Conservation (phyloP, 1,140 invertebrate genomes). For the Pseudomyrmex pallidus region DNA sequence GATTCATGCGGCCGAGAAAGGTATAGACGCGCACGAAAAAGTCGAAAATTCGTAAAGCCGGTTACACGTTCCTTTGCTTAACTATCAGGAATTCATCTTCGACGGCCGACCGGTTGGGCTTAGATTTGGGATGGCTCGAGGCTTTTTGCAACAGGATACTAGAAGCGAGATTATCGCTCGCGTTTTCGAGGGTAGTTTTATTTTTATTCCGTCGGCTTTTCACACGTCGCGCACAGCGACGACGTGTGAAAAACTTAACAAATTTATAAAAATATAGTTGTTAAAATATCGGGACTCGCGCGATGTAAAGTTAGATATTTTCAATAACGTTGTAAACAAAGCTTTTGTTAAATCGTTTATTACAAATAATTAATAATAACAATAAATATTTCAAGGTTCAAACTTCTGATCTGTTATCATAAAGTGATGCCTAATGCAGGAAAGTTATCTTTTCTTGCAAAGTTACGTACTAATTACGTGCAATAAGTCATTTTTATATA, state of each 20-base stretch:
- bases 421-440: too few relatives aligned
- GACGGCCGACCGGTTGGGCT: slow-evolving; percentile 25
- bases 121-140: slow-evolving; percentile 74
- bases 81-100: slow-evolving; percentile 46
- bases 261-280: neutral
- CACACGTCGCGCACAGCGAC: neutral
- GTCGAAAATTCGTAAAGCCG: slow-evolving; percentile 43
- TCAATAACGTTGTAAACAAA: too few relatives aligned
- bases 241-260: neutral
- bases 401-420: too few relatives aligned
- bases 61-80: slow-evolving; percentile 41
- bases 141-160: slow-evolving; percentile 73
- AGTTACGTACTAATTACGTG: too few relatives aligned
- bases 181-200: slow-evolving; percentile 43
- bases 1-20: slow-evolving; percentile 65
- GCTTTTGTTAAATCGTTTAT: too few relatives aligned
- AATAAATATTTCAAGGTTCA: too few relatives aligned
- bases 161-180: slow-evolving; percentile 20
- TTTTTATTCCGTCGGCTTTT: neutral
- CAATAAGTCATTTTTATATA: neutral
- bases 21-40: slow-evolving; percentile 41
- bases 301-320: too few relatives aligned
- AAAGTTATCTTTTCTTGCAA: too few relatives aligned
- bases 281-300: too few relatives aligned
- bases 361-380: too few relatives aligned